Evolutionary conservation across 2,797 vertebrate species (phyloP).

Genomic region (Gallinago stenura): DNA sequence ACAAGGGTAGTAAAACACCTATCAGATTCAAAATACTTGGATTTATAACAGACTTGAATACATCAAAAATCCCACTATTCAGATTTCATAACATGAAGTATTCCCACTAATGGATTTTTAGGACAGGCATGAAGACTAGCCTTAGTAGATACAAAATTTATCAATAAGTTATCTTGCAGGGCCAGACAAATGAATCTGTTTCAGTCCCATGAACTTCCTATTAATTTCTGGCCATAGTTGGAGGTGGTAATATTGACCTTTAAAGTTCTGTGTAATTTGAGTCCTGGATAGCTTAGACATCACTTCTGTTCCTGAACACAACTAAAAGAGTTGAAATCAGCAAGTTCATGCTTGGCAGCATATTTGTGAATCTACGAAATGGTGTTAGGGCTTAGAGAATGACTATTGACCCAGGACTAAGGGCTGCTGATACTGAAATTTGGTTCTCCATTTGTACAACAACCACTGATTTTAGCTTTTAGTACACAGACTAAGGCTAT

Average conservation of each 20-base stretch:
- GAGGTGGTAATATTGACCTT: background rate
- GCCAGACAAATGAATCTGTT: background rate
- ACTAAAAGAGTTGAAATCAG: background rate
- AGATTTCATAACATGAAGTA: background rate
- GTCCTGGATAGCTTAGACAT: background rate
- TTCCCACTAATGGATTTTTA: background rate
- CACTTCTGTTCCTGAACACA: background rate
- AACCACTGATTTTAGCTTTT: background rate
- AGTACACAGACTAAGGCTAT: background rate
- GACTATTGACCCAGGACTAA: background rate
- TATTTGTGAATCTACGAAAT: background rate
- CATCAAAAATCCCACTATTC: background rate
- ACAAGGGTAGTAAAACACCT: background rate
- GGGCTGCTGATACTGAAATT: background rate
- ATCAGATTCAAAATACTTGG: background rate
- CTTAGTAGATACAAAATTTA: background rate
- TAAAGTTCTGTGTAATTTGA: background rate
- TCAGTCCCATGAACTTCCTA: background rate
- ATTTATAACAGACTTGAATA: background rate
- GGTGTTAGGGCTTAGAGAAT: background rate
- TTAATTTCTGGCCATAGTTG: background rate
- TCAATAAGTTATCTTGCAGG: background rate
- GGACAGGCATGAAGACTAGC: background rate
- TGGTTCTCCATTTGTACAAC: background rate
- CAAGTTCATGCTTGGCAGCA: background rate